Conservation (phyloP, 92 coral and sea anemone species). For the Pocillopora meandrina region DNA sequence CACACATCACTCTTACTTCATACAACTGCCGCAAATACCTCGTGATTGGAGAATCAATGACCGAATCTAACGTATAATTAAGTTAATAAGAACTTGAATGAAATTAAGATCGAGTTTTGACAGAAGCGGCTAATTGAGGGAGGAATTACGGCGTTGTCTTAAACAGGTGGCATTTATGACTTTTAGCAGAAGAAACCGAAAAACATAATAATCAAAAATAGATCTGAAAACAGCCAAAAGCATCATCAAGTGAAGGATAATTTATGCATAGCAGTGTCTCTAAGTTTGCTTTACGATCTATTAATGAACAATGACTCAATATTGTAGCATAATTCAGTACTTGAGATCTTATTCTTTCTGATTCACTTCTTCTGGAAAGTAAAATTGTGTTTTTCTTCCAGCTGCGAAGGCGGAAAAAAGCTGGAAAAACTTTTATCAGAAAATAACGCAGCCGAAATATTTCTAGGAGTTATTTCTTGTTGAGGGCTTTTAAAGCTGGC, state of each 20-base stretch:
- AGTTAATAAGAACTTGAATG: slow-evolving; percentile 2
- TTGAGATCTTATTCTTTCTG: neutral
- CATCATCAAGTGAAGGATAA: slow-evolving; percentile 1
- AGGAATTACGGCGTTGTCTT: neutral
- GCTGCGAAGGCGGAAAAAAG: too few species aligned
- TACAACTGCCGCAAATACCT: slow-evolving; percentile 37
- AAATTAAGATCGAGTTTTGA: slow-evolving; percentile 7
- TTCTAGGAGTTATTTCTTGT: neutral
- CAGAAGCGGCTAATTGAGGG: slow-evolving; percentile 11
- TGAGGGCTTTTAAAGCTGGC: neutral
- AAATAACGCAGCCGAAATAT: neutral
- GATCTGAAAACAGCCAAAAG: neutral
- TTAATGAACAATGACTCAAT: slow-evolving; percentile 7
- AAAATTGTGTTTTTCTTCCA: neutral
- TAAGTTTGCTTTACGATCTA: slow-evolving; percentile 24
- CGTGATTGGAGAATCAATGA: slow-evolving; percentile 11
- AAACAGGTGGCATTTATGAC: neutral
- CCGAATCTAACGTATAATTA: slow-evolving; percentile 10
- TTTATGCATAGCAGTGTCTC: slow-evolving; percentile 54
- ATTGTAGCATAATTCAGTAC: neutral
- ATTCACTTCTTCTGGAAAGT: neutral
- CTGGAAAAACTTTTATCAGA: neutral
- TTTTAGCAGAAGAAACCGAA: neutral
- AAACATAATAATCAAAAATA: neutral
- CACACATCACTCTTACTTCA: slow-evolving; percentile 25